These are phyloP conservation scores for Pycnonotus jocosus DNA, from an alignment of 2,113 vertebrate genomes.

Conservation along the genomic window DNA sequence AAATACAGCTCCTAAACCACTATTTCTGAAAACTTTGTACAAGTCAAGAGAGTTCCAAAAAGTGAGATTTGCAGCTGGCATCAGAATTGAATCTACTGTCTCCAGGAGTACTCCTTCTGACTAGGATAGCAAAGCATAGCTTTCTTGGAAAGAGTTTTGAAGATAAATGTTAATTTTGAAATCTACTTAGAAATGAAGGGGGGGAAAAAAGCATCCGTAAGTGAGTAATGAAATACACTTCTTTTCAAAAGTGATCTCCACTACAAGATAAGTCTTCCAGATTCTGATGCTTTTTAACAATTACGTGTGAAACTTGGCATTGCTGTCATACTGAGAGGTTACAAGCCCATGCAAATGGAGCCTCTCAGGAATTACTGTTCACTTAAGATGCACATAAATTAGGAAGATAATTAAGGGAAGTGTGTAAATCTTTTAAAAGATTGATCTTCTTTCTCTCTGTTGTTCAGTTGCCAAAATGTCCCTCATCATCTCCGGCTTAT, in stretches of 20 bases:
- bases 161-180: background rate
- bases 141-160: background rate
- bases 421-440: slow-evolving; percentile 3
- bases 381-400: background rate
- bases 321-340: background rate
- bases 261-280: background rate
- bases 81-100: background rate
- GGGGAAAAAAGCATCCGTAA: rapidly evolving
- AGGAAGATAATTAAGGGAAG: slow-evolving; percentile 3
- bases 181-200: background rate
- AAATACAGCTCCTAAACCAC: background rate
- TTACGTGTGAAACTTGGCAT: background rate
- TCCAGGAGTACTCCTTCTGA: background rate
- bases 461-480: background rate
- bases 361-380: background rate
- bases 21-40: background rate
- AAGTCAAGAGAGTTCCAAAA: background rate
- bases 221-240: background rate
- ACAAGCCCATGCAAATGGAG: background rate
- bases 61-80: background rate
- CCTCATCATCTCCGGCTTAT: background rate
- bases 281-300: background rate
- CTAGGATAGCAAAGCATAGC: background rate
- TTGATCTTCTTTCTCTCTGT: background rate
- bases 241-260: background rate